These are phyloP conservation scores for Seira musarum DNA, from an alignment of 2,888 invertebrate species.

Conservation along the genomic window DNA sequence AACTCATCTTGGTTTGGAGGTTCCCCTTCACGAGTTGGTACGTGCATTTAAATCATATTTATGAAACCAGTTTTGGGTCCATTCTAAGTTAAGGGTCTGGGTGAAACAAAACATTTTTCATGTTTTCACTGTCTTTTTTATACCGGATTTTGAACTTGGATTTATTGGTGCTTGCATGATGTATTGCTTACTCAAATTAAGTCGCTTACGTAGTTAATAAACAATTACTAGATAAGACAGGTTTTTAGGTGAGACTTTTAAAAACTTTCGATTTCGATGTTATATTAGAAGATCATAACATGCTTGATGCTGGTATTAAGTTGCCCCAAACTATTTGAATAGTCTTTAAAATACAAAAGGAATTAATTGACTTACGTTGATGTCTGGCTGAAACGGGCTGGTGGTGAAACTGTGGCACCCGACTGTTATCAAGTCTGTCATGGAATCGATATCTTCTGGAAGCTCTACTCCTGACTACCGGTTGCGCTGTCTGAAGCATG, in stretches of 20 bases:
- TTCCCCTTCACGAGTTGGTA: not conserved
- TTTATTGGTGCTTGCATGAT: not conserved
- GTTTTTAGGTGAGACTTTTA: not conserved
- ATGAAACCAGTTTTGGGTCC: not conserved
- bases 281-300: no score
- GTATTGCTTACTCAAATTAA: not conserved
- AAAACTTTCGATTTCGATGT: conserved; percentile 1
- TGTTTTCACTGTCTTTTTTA: not conserved
- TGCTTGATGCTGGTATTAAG: no score
- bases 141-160: not conserved
- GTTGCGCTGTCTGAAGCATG: conserved; percentile 23
- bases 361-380: conserved; percentile 46
- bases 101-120: not conserved
- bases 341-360: no score
- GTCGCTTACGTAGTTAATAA: no score
- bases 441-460: conserved; percentile 41
- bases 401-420: conserved; percentile 62
- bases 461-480: conserved; percentile 23
- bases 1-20: not conserved
- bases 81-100: not conserved
- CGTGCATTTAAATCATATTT: conserved; percentile 2
- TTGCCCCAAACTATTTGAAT: no score
- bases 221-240: not conserved
- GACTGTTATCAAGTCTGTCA: conserved; percentile 45
- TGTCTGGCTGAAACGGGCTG: conserved; percentile 40